Base-by-base conservation (phyloP, 2,797 vertebrate genomes). In the Enteromius anoplus region DNA sequence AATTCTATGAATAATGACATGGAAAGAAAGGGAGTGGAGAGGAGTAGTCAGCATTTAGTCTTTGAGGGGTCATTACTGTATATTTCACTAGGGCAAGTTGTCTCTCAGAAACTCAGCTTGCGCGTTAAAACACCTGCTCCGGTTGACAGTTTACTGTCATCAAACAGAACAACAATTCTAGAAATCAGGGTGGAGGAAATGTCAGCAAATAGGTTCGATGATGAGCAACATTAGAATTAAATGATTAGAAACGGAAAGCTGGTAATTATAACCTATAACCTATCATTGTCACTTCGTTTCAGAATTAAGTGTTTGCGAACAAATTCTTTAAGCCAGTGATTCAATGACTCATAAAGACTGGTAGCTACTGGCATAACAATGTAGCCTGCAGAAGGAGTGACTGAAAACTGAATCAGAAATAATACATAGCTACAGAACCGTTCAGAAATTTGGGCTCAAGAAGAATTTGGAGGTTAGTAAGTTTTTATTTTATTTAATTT, bases 121-220 rank as follows among this genome's bases (percentile, higher is more conserved):
- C 55, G 29, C 64, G 58, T 76, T 78, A 65, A 42, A 66, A 75
- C 68, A 72, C 75, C 81, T 76, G 66, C 26, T 83, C 17, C 12
- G 55, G 53, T 70, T 55, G 51, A 34, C 26, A 17, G 2, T 47
- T 71, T 5, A n/a, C 23, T 49, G 45, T 72, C 68, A 34, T 49
- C 26, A 49, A 60, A 26, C 12, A n/a, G 23, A 49, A 76, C 34
- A 76, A 32, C 11, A 23, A 34, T 29, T 68, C 34, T 55, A 23
- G 6, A 66, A 55, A 60, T 64, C 11, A 72, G 19, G n/a, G 8
- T 6, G 23, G 40, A 34, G 19, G 11, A 64, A 23, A 37, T 77
- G 10, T 55, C 6, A 8, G 12, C 11, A 66, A 32, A 51, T 29
- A 34, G 12, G 1, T 34, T 51, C 1, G 12, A 19, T 23, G 17